Evolutionary conservation across 2,797 vertebrate genomes (phyloP), one percentile per base, ranked within the genome.

Genomic region (Sebastes itinus): DNA sequence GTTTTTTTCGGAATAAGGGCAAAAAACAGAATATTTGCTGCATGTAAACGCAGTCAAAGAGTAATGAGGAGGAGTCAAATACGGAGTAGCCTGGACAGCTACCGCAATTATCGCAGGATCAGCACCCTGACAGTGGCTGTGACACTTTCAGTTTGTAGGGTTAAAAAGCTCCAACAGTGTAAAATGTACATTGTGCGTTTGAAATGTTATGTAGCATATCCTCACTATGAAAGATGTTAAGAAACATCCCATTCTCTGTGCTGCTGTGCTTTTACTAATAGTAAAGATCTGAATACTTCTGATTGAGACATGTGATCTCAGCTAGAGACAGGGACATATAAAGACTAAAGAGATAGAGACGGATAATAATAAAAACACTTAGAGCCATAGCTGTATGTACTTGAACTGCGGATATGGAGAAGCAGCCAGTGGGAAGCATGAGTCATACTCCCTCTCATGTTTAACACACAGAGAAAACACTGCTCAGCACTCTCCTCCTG

Each of bases 401-500:
- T 60, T 67, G 30, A 79, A 59, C n/a, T 27, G 62, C 42, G 33
- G 64, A 66, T 33, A n/a, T 42, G 59, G 25, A 69, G 46, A 16
- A 32, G 16, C 62, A 59, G 73, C 54, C 61, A 70, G 78, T 49
- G 49, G 63, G 70, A 77, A 63, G 61, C 32, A 8, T 58, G 65
- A 87, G 60, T 83, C 80, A 72, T 2, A 25, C 27, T 20, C 46
- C 7, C 32, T 73, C 54, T 70, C n/a, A 54, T 84, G 63, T 80
- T 66, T 32, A 25, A 58, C 59, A 56, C 49, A 72, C 9, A 63
- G 60, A 67, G 55, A 71, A 30, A 77, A 59, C 32, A 16, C 25
- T 7, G 75, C 55, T 77, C 69, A 10, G 38, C 3, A 5, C 27
- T 62, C 67, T 71, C 55, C 25, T 60, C 25, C 61, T 23, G 70